Percentiles rank a stretch among this genome's conserved stretches.
These are phyloP conservation scores for Astreopora myriophthalma DNA, from an alignment of 64 coral and sea anemone species.

Conservation along the genomic window DNA sequence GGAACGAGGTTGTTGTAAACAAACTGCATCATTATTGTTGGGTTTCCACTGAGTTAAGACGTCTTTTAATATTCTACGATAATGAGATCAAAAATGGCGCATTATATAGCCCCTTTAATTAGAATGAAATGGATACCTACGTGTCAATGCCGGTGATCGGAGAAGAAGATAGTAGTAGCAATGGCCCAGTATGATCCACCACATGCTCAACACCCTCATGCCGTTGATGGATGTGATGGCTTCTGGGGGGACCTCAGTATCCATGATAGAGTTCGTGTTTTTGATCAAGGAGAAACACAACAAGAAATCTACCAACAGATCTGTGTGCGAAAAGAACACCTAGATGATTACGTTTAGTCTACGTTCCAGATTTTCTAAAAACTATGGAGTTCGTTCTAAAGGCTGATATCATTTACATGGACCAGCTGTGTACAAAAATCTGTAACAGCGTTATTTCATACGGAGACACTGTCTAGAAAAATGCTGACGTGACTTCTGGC, in stretches of 20 bases:
- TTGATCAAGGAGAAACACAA: constrained; percentile 46
- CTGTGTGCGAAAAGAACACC: background rate
- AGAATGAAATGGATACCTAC: background rate
- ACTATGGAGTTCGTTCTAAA: background rate
- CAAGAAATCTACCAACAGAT: constrained; percentile 1
- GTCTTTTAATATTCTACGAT: too few relatives aligned
- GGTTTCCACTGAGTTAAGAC: too few relatives aligned
- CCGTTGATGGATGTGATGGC: constrained; percentile 87
- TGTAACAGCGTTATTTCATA: too few relatives aligned
- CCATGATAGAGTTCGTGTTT: constrained; percentile 58
- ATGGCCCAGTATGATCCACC: constrained; percentile 92
- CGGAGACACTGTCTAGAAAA: too few relatives aligned
- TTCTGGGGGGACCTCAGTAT: constrained; percentile 65
- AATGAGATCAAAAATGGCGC: too few relatives aligned
- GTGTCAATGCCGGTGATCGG: background rate
- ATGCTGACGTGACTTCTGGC: too few relatives aligned
- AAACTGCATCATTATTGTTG: too few relatives aligned
- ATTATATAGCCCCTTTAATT: too few relatives aligned
- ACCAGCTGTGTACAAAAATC: too few relatives aligned
- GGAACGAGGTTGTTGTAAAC: too few relatives aligned
- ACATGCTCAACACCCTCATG: constrained; percentile 83
- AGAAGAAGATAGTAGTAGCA: background rate
- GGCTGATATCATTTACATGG: too few relatives aligned
- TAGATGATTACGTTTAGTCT: background rate
- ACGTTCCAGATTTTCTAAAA: background rate